A percentile compares a stretch with the other conserved stretches of the same genome.
These are phyloP conservation scores for Leptodactylus fallax DNA, from an alignment of 2,797 vertebrate genomes.

Conservation along the genomic window DNA sequence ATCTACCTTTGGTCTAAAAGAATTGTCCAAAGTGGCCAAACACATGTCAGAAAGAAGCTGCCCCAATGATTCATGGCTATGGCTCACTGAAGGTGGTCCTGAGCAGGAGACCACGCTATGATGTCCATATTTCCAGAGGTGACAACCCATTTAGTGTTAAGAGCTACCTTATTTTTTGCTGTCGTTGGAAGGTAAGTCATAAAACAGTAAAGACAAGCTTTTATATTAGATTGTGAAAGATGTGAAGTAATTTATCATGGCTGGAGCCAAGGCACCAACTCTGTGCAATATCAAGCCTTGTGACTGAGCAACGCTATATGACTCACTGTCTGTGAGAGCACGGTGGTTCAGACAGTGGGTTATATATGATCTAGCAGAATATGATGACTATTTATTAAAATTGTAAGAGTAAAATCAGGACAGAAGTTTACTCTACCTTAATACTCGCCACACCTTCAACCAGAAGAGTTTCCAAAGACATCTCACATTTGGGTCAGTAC, in stretches of 20 bases:
- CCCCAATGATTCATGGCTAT: too few species aligned
- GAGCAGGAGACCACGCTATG: too few species aligned
- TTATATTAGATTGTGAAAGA: neutral
- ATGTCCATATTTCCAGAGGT: too few species aligned
- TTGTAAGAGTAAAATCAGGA: neutral
- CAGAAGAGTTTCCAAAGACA: too few species aligned
- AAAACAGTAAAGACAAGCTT: neutral
- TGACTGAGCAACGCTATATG: conserved; percentile 21
- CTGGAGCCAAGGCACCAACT: neutral
- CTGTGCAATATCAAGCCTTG: neutral
- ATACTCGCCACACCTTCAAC: neutral
- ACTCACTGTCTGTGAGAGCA: neutral
- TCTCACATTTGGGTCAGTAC: too few species aligned
- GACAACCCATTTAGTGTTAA: too few species aligned
- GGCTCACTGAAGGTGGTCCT: too few species aligned
- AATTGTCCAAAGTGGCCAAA: too few species aligned
- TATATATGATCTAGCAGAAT: neutral
- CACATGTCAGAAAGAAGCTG: too few species aligned
- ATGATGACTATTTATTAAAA: neutral
- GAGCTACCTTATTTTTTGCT: too few species aligned
- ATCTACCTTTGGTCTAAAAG: too few species aligned
- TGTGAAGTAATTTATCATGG: neutral
- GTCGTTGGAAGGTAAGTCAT: neutral
- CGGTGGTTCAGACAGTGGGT: neutral
- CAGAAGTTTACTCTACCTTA: neutral